Conservation (phyloP, 2,113 vertebrate genomes). For the Thunnus maccoyii region DNA sequence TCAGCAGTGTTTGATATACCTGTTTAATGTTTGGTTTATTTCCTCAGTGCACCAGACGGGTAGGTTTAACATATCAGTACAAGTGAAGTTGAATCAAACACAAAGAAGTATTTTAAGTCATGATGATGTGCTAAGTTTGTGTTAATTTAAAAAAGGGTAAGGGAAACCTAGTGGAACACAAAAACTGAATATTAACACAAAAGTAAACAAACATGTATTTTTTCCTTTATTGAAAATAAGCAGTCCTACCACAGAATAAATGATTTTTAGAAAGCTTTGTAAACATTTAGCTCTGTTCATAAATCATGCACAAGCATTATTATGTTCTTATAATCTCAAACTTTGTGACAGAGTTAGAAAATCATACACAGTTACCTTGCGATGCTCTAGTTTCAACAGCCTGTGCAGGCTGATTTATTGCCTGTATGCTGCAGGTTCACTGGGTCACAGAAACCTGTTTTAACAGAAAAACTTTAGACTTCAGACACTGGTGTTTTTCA, state of each 20-base stretch:
- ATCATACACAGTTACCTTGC: too few relatives aligned
- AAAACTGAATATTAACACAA: neutral
- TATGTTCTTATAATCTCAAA: neutral
- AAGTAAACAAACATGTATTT: too few relatives aligned
- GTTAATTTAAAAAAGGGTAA: too few relatives aligned
- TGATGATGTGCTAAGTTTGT: too few relatives aligned
- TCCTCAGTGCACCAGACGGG: neutral
- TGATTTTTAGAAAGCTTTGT: too few relatives aligned
- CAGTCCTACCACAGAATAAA: neutral
- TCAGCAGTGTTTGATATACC: neutral
- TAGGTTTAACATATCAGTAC: neutral
- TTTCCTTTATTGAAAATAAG: neutral
- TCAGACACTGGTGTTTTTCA: neutral
- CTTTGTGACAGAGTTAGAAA: neutral
- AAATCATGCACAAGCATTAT: neutral
- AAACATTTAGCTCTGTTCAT: too few relatives aligned
- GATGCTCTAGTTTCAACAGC: neutral
- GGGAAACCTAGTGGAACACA: too few relatives aligned
- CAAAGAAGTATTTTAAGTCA: too few relatives aligned
- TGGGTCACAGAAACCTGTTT: slow-evolving; percentile 13
- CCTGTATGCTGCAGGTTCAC: neutral
- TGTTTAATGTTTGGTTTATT: neutral
- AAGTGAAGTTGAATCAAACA: neutral
- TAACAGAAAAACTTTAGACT: neutral
- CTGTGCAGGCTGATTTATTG: slow-evolving; percentile 9